These are phyloP conservation scores for Syncerus caffer DNA, from an alignment of 2,797 vertebrate species.

Conservation along the genomic window DNA sequence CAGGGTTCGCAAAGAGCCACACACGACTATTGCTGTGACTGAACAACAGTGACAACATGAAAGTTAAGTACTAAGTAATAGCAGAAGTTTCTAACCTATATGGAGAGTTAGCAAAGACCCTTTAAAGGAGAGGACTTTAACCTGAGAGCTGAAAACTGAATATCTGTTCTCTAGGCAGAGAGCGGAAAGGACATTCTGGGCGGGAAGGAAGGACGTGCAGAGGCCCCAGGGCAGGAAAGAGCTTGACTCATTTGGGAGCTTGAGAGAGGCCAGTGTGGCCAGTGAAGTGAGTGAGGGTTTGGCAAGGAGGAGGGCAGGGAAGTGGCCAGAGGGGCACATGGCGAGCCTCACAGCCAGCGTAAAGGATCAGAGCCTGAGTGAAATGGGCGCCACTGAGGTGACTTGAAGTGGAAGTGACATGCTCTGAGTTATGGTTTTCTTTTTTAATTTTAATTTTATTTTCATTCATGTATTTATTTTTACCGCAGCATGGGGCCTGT, in stretches of 20 bases:
- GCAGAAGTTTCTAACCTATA: background rate
- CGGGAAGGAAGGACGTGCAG: background rate
- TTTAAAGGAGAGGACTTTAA: background rate
- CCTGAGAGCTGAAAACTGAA: background rate
- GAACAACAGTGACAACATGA: background rate
- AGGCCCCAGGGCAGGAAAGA: background rate
- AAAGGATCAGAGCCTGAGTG: background rate
- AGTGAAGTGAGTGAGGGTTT: background rate
- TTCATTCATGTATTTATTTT: background rate
- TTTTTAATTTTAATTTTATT: background rate
- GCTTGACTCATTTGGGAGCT: background rate
- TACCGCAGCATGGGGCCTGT: background rate
- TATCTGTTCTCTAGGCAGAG: background rate
- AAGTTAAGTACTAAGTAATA: background rate
- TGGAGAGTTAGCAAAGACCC: background rate
- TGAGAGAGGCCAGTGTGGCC: background rate
- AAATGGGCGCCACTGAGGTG: background rate
- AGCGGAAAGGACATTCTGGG: background rate
- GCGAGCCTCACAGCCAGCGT: background rate
- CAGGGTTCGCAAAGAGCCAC: background rate
- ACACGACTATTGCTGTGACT: background rate
- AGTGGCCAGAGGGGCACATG: rapidly evolving
- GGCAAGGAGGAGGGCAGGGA: background rate
- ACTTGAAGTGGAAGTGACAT: background rate
- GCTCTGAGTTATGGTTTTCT: background rate